Percentiles rank a stretch among this genome's conserved stretches.
Conservation (phyloP, 2,888 invertebrate species). For the Patella caerulea region DNA sequence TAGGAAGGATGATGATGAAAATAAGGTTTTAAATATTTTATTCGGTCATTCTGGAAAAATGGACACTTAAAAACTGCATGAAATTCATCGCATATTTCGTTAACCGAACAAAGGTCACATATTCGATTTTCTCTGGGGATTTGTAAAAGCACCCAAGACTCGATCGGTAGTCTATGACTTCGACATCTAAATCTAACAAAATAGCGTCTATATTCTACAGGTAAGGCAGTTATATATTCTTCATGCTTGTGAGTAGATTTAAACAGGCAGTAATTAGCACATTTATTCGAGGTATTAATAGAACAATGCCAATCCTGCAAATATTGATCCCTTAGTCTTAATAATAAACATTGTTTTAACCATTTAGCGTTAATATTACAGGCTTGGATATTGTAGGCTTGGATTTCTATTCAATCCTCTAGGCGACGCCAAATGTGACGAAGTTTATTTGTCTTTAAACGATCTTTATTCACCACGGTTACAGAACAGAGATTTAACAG, state of each 20-base stretch:
- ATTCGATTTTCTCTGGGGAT: constrained; percentile 1
- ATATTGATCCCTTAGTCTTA: constrained; percentile 1
- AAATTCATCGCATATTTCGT: constrained; percentile 11
- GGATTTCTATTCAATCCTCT: too few relatives aligned
- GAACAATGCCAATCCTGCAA: not conserved
- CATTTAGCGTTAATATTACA: not conserved
- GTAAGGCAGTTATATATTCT: not conserved
- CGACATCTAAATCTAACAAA: constrained; percentile 6
- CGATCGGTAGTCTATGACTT: constrained; percentile 7
- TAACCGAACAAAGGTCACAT: not conserved
- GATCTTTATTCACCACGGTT: too few relatives aligned
- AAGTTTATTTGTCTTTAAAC: too few relatives aligned
- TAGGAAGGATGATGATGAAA: not conserved
- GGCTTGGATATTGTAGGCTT: constrained; percentile 1
- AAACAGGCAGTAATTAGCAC: not conserved
- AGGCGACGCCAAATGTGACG: too few relatives aligned
- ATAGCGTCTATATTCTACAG: not conserved
- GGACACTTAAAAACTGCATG: not conserved
- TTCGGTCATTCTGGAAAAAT: not conserved
- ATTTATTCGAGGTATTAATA: not conserved
- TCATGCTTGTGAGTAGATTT: not conserved
- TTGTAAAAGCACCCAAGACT: not conserved
- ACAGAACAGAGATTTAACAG: too few relatives aligned
- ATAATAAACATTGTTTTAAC: constrained; percentile 1
- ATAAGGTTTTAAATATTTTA: not conserved